Evolutionary conservation across 2,888 invertebrate species (phyloP), one percentile per base, ranked within the genome.

Genomic region (Eupithecia subfuscata): DNA sequence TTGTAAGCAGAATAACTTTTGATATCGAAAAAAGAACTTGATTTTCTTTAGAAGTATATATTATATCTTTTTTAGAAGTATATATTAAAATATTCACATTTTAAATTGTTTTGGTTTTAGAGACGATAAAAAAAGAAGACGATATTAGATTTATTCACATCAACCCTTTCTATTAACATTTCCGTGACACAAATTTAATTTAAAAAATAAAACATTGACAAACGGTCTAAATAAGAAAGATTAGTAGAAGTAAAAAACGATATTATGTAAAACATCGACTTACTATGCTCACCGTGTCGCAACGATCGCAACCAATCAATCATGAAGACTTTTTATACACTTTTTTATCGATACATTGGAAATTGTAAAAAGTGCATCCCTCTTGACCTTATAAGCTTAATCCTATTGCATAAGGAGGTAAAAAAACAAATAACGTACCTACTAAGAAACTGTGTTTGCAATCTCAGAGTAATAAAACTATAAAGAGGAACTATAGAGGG

Each of bases 361-460:
- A 80, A 80, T 77, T 74, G 80, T 79, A 85, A 84, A 86, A 86
- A 85, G 71, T 70, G 52, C 75, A 71, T 68, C 70, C 79, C 76
- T 78, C 70, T 78, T 85, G 86, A 86, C 86, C 86, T 86, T 87
- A 87, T 83, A 85, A 82, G 82, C 80, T 82, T 87, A 86, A 87
- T 87, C 84, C 83, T 75, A 82, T 84, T 86, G 83, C 83, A 79
- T 82, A 84, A 83, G 60, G 60, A 71, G 77, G 69, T 75, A 83
- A 81, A 81, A 78, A 82, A 81, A 79, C 69, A 80, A 76, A 71
- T 75, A 83, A 79, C 77, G 79, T 79, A 79, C 81, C 83, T 69
- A 77, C 30, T 74, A 79, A 37, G 64, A 37, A 37, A 67, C 34
- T 67, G 34, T 18, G 34, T 64, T 64, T 2, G 34, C 18, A 18